phyloP scores from a whole-genome alignment of 2,113 vertebrate species.

The Noctilio leporinus region DNA sequence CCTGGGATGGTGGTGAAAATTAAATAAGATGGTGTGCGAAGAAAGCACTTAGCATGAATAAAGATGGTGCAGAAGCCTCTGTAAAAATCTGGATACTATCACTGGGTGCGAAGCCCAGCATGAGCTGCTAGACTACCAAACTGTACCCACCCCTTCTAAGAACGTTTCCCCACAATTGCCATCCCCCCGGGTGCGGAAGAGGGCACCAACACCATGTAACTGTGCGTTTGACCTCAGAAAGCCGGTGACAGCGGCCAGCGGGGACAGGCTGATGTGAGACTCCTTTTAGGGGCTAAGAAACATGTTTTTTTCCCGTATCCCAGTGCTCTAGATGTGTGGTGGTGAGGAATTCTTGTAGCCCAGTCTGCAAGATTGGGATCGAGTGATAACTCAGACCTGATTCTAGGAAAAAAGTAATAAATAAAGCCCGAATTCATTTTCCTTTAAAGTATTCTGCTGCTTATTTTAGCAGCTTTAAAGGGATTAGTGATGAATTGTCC shows the following conservation, averaged over 20 bases:
- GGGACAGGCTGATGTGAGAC: background rate
- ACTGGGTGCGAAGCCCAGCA: rapidly evolving
- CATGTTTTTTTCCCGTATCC: background rate
- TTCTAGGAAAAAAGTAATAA: background rate
- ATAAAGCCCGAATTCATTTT: background rate
- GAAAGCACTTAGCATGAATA: conserved; percentile 19
- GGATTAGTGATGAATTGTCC: conserved; percentile 30
- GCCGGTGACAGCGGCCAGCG: background rate
- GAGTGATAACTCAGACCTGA: conserved; percentile 32
- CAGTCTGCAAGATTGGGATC: conserved; percentile 5
- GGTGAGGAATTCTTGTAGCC: background rate
- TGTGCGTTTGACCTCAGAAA: background rate
- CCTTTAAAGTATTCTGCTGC: conserved; percentile 8
- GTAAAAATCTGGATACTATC: background rate
- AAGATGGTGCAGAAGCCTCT: background rate
- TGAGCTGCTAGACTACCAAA: background rate
- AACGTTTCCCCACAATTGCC: background rate
- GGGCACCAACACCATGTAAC: rapidly evolving
- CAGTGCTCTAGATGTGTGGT: background rate
- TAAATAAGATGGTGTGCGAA: background rate
- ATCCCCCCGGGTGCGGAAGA: background rate
- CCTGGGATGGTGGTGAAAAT: background rate
- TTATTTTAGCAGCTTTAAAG: conserved; percentile 47
- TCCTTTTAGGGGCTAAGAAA: background rate
- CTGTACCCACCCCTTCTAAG: background rate